These are phyloP conservation scores for Agapostemon virescens DNA, from an alignment of 2,888 invertebrate genomes.

Conservation along the genomic window DNA sequence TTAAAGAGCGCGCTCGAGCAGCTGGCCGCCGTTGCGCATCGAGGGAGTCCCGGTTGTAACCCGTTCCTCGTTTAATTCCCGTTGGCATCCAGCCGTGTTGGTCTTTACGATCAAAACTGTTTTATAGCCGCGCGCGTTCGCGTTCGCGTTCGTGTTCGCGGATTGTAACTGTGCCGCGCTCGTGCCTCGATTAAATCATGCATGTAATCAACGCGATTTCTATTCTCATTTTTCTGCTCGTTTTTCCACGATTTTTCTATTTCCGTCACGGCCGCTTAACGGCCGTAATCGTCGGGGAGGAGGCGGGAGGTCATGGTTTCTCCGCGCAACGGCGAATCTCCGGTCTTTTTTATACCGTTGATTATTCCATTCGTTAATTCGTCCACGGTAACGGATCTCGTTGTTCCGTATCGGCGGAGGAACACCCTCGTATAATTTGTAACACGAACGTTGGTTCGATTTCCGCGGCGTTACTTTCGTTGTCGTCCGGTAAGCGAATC, in stretches of 20 bases:
- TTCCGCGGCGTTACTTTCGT: neutral
- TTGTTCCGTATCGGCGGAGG: too few relatives aligned
- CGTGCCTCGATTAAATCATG: slow-evolving; percentile 21
- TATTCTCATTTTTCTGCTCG: slow-evolving; percentile 14
- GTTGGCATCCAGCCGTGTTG: neutral
- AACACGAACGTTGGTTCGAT: too few relatives aligned
- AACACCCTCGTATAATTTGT: too few relatives aligned
- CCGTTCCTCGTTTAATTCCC: neutral
- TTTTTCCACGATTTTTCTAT: slow-evolving; percentile 44
- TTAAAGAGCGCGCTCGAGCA: too few relatives aligned
- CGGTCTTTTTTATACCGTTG: slow-evolving; percentile 6
- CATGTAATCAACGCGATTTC: slow-evolving; percentile 50
- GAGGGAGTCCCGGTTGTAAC: neutral
- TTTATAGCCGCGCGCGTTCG: neutral
- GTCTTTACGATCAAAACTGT: neutral
- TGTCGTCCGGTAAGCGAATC: neutral
- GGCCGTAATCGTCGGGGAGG: slow-evolving; percentile 38
- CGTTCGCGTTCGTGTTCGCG: neutral
- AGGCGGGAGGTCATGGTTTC: slow-evolving; percentile 51
- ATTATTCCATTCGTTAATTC: slow-evolving; percentile 1
- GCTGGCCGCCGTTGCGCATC: too few relatives aligned
- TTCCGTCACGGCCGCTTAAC: slow-evolving; percentile 40
- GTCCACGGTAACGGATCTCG: slow-evolving; percentile 5
- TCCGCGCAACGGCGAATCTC: slow-evolving; percentile 33
- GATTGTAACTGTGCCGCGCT: slow-evolving; percentile 3